Conservation (phyloP, 2,797 vertebrate genomes). For the Bradypodion pumilum region DNA sequence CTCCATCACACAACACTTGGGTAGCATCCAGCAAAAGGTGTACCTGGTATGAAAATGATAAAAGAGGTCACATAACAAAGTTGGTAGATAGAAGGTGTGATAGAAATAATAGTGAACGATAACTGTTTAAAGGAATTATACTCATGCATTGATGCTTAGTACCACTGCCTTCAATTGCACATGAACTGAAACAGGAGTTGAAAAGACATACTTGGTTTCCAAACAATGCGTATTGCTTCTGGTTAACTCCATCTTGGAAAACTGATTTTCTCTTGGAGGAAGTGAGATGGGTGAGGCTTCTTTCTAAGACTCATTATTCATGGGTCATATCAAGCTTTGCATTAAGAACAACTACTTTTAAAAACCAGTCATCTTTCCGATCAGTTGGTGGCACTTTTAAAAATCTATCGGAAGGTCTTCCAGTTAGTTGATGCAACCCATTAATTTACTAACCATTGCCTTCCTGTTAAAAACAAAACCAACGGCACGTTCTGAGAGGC, state of each 20-base stretch:
- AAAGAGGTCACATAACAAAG: background rate
- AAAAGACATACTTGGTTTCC: background rate
- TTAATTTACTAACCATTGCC: background rate
- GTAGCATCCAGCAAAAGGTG: background rate
- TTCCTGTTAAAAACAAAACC: slow-evolving; percentile 7
- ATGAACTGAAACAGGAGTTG: background rate
- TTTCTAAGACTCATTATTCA: background rate
- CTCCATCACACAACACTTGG: too few relatives aligned
- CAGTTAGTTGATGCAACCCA: background rate
- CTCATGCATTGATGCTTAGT: background rate
- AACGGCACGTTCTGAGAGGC: background rate
- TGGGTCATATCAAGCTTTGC: background rate
- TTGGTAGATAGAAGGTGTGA: background rate
- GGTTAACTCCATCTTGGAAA: background rate
- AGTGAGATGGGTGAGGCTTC: too few relatives aligned
- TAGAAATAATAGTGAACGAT: background rate
- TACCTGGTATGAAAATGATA: background rate
- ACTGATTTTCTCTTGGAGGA: background rate
- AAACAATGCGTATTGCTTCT: background rate
- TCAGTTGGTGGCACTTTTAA: background rate
- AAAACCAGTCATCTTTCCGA: background rate
- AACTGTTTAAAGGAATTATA: background rate
- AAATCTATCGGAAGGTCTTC: background rate
- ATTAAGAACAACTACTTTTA: background rate
- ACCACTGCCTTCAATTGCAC: background rate